Conservation (phyloP, 2,113 vertebrate species). For the Cyanoramphus novaezelandiae region DNA sequence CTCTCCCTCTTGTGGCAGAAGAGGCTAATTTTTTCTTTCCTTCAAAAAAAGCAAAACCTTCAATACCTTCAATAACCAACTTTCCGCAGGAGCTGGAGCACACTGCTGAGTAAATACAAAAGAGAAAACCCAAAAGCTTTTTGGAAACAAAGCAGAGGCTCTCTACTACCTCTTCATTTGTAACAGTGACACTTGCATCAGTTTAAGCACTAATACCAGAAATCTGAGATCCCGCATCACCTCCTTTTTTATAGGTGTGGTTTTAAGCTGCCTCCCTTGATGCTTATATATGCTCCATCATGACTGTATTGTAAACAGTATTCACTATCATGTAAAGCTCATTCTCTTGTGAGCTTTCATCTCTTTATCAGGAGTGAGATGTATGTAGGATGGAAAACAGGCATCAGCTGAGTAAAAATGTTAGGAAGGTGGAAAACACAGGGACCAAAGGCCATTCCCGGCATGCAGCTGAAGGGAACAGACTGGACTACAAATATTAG, state of each 20-base stretch:
- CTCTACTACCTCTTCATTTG: not conserved
- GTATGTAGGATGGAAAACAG: not conserved
- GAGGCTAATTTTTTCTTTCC: not conserved
- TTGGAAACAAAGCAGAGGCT: not conserved
- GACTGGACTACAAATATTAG: not conserved
- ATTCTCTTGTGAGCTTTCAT: not conserved
- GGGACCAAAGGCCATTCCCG: not conserved
- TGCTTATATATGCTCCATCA: not conserved
- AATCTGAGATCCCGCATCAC: not conserved
- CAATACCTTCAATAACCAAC: not conserved
- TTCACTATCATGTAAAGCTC: not conserved
- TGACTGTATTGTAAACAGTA: not conserved
- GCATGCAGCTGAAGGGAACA: not conserved
- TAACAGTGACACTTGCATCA: not conserved
- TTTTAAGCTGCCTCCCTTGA: not conserved
- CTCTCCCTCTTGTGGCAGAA: constrained; percentile 56
- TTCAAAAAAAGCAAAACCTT: not conserved
- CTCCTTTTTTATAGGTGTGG: not conserved
- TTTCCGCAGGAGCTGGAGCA: not conserved
- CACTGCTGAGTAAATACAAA: not conserved
- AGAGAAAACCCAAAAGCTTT: not conserved
- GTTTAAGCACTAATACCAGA: not conserved
- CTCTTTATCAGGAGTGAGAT: not conserved
- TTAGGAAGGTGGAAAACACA: not conserved
- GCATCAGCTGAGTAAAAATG: not conserved